Conservation (phyloP, 2,113 vertebrate genomes). For the Ochotona curzoniae region DNA sequence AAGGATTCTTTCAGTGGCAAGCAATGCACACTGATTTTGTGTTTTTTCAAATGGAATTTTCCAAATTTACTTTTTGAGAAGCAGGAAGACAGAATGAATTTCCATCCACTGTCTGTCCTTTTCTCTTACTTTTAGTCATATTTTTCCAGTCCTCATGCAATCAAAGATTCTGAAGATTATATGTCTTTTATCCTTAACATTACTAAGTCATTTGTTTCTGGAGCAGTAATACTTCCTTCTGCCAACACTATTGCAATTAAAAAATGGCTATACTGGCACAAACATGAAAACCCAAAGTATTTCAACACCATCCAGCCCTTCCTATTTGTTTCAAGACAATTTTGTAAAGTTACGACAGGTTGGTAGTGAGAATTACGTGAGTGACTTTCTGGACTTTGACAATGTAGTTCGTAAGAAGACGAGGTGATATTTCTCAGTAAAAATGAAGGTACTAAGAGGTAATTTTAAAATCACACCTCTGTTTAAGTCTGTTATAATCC, state of each 20-base stretch:
- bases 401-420: background rate
- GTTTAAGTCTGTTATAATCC: background rate
- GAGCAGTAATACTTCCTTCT: background rate
- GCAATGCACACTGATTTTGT: background rate
- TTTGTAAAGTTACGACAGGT: background rate
- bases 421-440: background rate
- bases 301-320: background rate
- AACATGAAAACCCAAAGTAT: slow-evolving; percentile 46
- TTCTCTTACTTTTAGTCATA: background rate
- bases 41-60: background rate
- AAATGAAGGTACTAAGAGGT: background rate
- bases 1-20: background rate
- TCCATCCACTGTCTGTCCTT: background rate
- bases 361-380: background rate
- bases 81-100: too few relatives aligned
- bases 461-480: background rate
- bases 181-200: background rate
- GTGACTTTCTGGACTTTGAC: background rate
- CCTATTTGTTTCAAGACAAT: background rate
- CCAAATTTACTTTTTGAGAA: too few relatives aligned
- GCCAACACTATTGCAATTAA: slow-evolving; percentile 1
- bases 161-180: background rate
- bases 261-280: background rate
- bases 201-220: background rate
- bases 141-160: background rate